Evolutionary conservation across 2,888 invertebrate species (phyloP).

Genomic region (Allolobophora icterica): DNA sequence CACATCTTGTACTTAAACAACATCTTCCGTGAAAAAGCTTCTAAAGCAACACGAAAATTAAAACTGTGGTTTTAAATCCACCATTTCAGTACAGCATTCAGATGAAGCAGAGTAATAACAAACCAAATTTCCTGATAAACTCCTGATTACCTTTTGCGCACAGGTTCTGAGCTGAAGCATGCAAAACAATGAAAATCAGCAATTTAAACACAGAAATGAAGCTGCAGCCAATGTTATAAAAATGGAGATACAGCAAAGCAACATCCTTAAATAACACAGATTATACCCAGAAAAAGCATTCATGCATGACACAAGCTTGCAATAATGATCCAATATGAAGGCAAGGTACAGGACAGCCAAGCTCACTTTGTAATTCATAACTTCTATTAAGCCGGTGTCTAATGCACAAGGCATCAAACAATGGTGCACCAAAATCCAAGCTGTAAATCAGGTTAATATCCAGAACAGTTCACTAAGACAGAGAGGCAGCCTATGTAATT

Average conservation of each 20-base stretch:
- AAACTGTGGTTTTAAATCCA: neutral
- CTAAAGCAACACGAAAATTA: neutral
- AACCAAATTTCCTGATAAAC: slow-evolving; percentile 19
- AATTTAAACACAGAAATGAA: slow-evolving; percentile 19
- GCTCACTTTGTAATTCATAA: neutral
- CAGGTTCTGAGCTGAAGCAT: slow-evolving; percentile 21
- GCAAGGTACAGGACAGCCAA: neutral
- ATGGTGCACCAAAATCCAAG: too few species aligned
- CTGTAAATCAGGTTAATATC: too few species aligned
- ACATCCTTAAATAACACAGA: neutral
- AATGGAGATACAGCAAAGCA: neutral
- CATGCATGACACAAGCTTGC: neutral
- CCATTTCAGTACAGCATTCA: neutral
- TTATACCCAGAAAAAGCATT: neutral
- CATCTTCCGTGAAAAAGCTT: neutral
- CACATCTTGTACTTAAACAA: neutral
- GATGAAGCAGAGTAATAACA: neutral
- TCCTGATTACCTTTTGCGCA: slow-evolving; percentile 25
- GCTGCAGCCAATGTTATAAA: neutral
- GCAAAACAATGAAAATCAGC: slow-evolving; percentile 23
- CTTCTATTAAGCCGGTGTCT: neutral
- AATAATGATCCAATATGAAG: neutral
- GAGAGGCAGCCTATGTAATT: too few species aligned
- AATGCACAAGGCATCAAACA: neutral
- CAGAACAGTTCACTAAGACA: too few species aligned